A percentile compares a stretch with the other conserved stretches of the same genome.
Evolutionary conservation across 1,140 invertebrate species (phyloP).

Genomic region (Eubasilissa regina): DNA sequence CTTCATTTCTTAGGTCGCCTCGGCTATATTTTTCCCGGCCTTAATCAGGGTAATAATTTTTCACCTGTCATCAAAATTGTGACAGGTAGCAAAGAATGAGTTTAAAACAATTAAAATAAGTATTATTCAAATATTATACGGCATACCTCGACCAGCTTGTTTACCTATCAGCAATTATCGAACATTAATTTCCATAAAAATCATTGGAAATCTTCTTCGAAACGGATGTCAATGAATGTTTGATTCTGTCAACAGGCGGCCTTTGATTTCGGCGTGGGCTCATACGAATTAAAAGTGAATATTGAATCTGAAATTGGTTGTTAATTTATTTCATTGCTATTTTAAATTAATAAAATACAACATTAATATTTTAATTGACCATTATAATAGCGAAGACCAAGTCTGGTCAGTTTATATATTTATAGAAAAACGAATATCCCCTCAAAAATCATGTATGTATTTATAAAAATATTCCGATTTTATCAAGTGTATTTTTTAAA

Average conservation of each 20-base stretch:
- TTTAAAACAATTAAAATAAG: conserved; percentile 28
- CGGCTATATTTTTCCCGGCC: conserved; percentile 17
- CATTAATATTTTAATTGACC: conserved; percentile 14
- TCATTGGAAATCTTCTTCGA: conserved; percentile 33
- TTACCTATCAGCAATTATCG: background rate
- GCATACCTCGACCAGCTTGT: conserved; percentile 2
- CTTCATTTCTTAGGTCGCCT: background rate
- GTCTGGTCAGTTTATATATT: background rate
- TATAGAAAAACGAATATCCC: no score
- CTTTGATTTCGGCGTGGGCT: conserved; percentile 20
- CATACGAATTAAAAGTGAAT: conserved; percentile 34
- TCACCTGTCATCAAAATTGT: conserved; percentile 16
- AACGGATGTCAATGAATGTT: conserved; percentile 30
- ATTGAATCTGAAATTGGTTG: conserved; percentile 27
- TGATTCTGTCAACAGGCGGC: conserved; percentile 35
- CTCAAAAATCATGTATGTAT: no score
- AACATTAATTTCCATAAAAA: conserved; percentile 38
- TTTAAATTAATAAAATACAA: conserved; percentile 14
- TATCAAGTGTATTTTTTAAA: no score
- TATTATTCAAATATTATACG: conserved; percentile 28
- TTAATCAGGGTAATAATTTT: conserved; percentile 30
- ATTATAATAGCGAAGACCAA: conserved; percentile 8
- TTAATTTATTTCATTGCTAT: conserved; percentile 37
- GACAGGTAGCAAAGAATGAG: conserved; percentile 17
- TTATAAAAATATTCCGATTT: no score